Conservation (phyloP, 1,140 invertebrate species). For the Acromyrmex echinatior region DNA sequence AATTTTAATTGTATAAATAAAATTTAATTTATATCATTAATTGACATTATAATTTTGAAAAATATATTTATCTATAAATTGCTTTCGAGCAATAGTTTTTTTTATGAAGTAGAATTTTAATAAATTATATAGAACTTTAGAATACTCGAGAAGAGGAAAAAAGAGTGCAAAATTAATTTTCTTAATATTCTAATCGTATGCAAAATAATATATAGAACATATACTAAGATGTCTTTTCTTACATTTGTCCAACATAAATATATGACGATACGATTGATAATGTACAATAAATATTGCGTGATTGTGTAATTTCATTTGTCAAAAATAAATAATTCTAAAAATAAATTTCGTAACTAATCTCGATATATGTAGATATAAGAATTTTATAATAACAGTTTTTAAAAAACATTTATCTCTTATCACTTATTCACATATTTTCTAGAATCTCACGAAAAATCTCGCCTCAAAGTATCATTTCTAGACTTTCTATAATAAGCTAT, state of each 20-base stretch:
- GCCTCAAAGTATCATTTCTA: background rate
- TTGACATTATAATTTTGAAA: background rate
- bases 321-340: conserved; percentile 48
- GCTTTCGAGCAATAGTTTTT: background rate
- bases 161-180: conserved; percentile 1
- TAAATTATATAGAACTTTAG: background rate
- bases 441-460: conserved; percentile 36
- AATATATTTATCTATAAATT: conserved; percentile 7
- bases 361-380: conserved; percentile 14
- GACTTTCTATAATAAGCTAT: no score
- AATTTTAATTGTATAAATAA: conserved; percentile 23
- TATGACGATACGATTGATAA: background rate
- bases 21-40: conserved; percentile 10
- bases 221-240: conserved; percentile 25
- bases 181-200: conserved; percentile 15
- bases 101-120: background rate
- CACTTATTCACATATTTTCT: background rate
- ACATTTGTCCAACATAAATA: conserved; percentile 1
- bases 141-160: conserved; percentile 11
- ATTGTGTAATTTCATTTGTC: conserved; percentile 28
- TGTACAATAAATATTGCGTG: conserved; percentile 34
- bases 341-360: conserved; percentile 25
- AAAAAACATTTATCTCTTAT: conserved; percentile 19
- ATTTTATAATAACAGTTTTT: conserved; percentile 49
- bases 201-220: conserved; percentile 33